phyloP scores from a whole-genome alignment of 1,140 invertebrate species.

The Subanguina moxae region DNA sequence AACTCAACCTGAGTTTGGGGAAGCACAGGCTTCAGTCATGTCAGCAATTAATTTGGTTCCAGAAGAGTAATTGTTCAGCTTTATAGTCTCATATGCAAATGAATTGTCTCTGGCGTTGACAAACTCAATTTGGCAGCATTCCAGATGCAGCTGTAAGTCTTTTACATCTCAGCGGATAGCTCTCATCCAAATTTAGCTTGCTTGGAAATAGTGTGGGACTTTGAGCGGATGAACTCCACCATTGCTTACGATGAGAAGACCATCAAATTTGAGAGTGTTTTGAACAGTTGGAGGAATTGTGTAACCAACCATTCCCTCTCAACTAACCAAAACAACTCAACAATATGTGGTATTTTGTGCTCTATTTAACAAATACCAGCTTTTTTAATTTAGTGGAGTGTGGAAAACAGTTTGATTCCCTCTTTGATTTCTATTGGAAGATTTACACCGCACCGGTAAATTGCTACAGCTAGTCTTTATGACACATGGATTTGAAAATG shows the following conservation, averaged over 20 bases:
- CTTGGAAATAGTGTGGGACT: slow-evolving; percentile 41
- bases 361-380: too few relatives aligned
- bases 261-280: slow-evolving; percentile 27
- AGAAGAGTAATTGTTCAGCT: too few relatives aligned
- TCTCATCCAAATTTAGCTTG: slow-evolving; percentile 35
- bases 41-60: too few relatives aligned
- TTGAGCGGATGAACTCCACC: slow-evolving; percentile 25
- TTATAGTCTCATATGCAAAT: slow-evolving; percentile 32
- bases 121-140: slow-evolving; percentile 44
- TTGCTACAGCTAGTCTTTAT: too few relatives aligned
- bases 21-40: too few relatives aligned
- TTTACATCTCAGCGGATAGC: background rate
- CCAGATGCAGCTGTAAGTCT: slow-evolving; percentile 47
- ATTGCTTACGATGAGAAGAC: slow-evolving; percentile 38
- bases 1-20: too few relatives aligned
- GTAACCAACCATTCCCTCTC: slow-evolving; percentile 31
- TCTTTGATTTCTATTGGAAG: slow-evolving; percentile 50
- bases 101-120: slow-evolving; percentile 44
- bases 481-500: too few relatives aligned
- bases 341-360: slow-evolving; percentile 29
- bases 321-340: slow-evolving; percentile 17
- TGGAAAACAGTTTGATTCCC: slow-evolving; percentile 38
- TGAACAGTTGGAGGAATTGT: slow-evolving; percentile 41
- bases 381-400: slow-evolving; percentile 23
- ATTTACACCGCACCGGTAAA: slow-evolving; percentile 47